A percentile compares a stretch with the other conserved stretches of the same genome.
phyloP scores from a whole-genome alignment of 2,113 vertebrate species.

The Gymnorhina tibicen region DNA sequence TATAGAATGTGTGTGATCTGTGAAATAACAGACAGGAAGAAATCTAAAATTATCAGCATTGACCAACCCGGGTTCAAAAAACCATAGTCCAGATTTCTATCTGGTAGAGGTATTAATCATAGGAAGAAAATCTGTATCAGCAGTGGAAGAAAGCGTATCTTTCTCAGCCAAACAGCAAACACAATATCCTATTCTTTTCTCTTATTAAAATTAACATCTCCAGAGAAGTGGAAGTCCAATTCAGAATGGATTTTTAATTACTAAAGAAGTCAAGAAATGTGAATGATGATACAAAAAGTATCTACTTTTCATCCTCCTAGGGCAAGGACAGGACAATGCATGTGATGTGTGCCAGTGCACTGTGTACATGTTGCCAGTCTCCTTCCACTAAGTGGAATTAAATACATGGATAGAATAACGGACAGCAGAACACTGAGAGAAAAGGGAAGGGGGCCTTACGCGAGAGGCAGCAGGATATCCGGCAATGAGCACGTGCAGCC shows the following conservation, averaged over 20 bases:
- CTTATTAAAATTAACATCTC: not conserved
- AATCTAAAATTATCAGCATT: not conserved
- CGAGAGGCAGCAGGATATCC: not conserved
- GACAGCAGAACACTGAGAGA: not conserved
- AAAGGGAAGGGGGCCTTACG: not conserved
- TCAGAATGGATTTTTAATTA: not conserved
- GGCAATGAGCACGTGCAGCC: not conserved
- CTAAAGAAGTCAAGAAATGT: not conserved
- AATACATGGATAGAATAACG: not conserved
- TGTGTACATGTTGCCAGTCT: not conserved
- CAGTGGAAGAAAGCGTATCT: not conserved
- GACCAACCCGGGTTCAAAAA: not conserved
- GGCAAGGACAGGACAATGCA: not conserved
- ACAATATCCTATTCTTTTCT: not conserved
- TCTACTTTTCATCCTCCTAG: not conserved
- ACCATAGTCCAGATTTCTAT: not conserved
- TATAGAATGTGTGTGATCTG: not conserved
- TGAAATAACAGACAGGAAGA: not conserved
- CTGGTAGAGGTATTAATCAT: not conserved
- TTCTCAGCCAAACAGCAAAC: not conserved
- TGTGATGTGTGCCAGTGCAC: not conserved
- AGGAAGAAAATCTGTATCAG: not conserved
- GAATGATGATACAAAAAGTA: not conserved
- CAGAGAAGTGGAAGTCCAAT: not conserved
- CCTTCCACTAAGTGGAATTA: not conserved